Percentiles rank a stretch among this genome's conserved stretches.
Evolutionary conservation across 2,797 vertebrate species (phyloP).

Genomic region (Argentina silus): DNA sequence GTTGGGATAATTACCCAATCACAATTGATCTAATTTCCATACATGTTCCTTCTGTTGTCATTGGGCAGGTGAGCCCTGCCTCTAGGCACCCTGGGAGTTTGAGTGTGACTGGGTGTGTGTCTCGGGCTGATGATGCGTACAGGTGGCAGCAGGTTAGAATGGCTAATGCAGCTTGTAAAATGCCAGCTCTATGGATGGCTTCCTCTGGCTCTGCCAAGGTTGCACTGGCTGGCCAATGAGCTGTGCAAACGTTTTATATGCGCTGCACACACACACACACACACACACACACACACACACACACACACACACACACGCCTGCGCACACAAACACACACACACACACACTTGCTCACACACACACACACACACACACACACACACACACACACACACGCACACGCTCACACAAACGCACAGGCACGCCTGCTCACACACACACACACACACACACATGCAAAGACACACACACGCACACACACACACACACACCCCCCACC

Average conservation of each 20-base stretch:
- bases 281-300: not conserved
- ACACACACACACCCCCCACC: conserved; percentile 1
- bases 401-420: not conserved
- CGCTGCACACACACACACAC: not conserved
- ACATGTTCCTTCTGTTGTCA: conserved; percentile 9
- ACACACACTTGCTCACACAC: not conserved
- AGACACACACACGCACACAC: no score
- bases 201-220: conserved; percentile 46
- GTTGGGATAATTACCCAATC: no score
- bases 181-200: conserved; percentile 52
- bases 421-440: no score
- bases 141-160: conserved; percentile 39
- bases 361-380: not conserved
- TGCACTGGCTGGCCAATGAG: conserved; percentile 56
- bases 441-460: no score
- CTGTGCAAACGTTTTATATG: conserved; percentile 19
- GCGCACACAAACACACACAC: not conserved
- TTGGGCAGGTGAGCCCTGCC: conserved; percentile 20
- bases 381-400: not conserved
- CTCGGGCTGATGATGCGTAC: conserved; percentile 36
- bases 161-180: conserved; percentile 58
- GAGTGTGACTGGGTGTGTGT: conserved; percentile 20
- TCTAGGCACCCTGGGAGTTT: conserved; percentile 8
- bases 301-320: not conserved
- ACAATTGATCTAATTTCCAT: no score